Percentiles rank a stretch among this genome's conserved stretches.
phyloP scores from a whole-genome alignment of 1,140 invertebrate species.

The fruit fly (Drosophila melanogaster) region Release_6_plus_ISO1_MT NC_004354.4:1005001-1005500 shows the following conservation, averaged over 20 bases:
- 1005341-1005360: too few species aligned
- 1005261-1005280: background rate
- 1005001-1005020: slow-evolving; percentile 44
- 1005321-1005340: background rate
- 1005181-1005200: background rate
- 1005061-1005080: slow-evolving; percentile 65
- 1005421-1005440: background rate
- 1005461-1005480: slow-evolving; percentile 54
- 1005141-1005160: background rate
- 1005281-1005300: background rate
- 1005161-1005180: background rate
- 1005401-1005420: too few species aligned
- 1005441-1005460: slow-evolving; percentile 17
- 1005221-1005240: background rate
- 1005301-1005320: background rate
- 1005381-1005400: background rate
- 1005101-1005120: slow-evolving; percentile 13
- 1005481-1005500: slow-evolving; percentile 48
- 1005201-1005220: background rate
- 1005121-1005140: slow-evolving; percentile 21
- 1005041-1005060: slow-evolving; percentile 66
- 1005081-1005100: background rate
- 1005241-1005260: background rate
- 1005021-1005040: slow-evolving; percentile 45
- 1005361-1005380: background rate